These are phyloP conservation scores for Heliconius sara DNA, from an alignment of 2,888 invertebrate species.

Conservation along the genomic window DNA sequence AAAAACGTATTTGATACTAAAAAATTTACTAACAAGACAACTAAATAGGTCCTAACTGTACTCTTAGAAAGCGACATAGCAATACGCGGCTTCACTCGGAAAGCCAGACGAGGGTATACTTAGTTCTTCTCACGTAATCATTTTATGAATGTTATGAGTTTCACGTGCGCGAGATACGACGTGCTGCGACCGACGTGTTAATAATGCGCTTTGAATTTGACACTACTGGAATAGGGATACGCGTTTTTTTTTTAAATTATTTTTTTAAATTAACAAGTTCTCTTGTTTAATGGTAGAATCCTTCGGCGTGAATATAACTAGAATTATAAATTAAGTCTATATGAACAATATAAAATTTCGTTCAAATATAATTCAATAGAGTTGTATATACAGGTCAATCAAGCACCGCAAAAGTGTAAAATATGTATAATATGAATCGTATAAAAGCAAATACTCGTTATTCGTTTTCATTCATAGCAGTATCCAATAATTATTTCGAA, in stretches of 20 bases:
- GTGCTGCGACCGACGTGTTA: slow-evolving; percentile 58
- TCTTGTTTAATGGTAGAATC: background rate
- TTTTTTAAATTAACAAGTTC: background rate
- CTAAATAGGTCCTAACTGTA: slow-evolving; percentile 16
- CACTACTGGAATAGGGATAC: slow-evolving; percentile 47
- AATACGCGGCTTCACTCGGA: slow-evolving; percentile 40
- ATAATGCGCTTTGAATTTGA: slow-evolving; percentile 57
- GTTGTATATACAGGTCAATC: no score
- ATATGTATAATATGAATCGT: no score
- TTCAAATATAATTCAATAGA: no score
- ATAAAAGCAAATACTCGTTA: no score
- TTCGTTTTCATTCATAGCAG: no score
- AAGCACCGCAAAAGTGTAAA: no score
- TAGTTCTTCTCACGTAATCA: slow-evolving; percentile 70
- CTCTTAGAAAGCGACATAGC: slow-evolving; percentile 20
- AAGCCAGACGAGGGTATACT: slow-evolving; percentile 45
- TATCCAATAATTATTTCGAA: no score
- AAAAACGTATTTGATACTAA: background rate
- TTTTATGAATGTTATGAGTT: slow-evolving; percentile 71
- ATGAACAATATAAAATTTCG: no score
- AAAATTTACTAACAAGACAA: background rate
- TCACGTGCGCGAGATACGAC: slow-evolving; percentile 64
- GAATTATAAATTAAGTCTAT: background rate
- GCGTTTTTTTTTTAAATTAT: background rate
- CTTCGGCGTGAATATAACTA: background rate